These are phyloP conservation scores for Holothuria glaberrima DNA, from an alignment of 35 echinoderm and acorn worm species.

Conservation along the genomic window DNA sequence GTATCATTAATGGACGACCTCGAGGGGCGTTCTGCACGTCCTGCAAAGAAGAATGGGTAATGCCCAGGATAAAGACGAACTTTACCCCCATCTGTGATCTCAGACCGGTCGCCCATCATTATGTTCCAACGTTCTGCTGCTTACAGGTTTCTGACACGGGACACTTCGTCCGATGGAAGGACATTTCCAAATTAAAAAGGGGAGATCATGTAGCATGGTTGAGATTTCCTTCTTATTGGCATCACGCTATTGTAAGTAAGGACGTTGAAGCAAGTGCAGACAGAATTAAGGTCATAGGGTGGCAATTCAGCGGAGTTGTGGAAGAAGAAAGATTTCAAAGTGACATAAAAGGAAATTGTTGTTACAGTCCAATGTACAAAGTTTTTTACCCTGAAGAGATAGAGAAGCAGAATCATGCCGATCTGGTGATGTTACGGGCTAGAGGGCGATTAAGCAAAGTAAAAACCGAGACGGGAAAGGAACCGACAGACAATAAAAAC, in stretches of 20 bases:
- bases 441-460: background rate
- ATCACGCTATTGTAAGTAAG: slow-evolving; percentile 55
- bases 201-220: slow-evolving; percentile 68
- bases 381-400: slow-evolving; percentile 51
- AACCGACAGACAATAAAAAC: slow-evolving; percentile 5
- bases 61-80: background rate
- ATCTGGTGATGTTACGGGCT: slow-evolving; percentile 50
- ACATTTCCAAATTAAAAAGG: slow-evolving; percentile 18
- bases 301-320: slow-evolving; percentile 1
- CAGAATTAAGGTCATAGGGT: slow-evolving; percentile 46
- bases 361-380: slow-evolving; percentile 54
- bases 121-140: slow-evolving; percentile 24
- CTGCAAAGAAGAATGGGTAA: slow-evolving; percentile 24
- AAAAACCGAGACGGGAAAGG: too few species aligned
- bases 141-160: slow-evolving; percentile 22
- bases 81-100: too few species aligned
- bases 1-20: too few species aligned
- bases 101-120: slow-evolving; percentile 1
- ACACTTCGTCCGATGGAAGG: slow-evolving; percentile 11
- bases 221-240: slow-evolving; percentile 44
- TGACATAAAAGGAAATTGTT: background rate
- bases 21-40: too few species aligned
- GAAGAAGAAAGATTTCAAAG: background rate
- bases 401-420: background rate
- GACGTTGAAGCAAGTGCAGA: background rate